Percentiles rank a stretch among this genome's conserved stretches.
Conservation (phyloP, 2,888 invertebrate species). For the Archips xylosteana region DNA sequence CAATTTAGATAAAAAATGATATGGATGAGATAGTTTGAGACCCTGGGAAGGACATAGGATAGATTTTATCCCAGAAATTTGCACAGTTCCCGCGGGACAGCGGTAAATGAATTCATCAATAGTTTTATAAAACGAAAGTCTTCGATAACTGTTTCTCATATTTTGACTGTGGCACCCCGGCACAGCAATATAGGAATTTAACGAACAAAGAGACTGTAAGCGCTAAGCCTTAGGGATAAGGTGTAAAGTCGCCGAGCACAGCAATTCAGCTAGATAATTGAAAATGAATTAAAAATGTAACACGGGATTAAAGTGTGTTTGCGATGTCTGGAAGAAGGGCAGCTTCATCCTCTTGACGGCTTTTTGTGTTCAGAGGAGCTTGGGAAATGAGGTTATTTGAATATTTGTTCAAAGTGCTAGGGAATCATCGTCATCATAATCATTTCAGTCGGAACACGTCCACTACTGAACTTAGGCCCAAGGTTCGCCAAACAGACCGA, state of each 20-base stretch:
- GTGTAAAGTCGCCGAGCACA: not conserved
- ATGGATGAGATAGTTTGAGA: too few species aligned
- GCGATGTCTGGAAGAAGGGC: conserved; percentile 8
- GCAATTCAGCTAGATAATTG: conserved; percentile 26
- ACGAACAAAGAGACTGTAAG: not conserved
- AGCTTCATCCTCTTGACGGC: not conserved
- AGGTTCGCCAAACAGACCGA: too few species aligned
- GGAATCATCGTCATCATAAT: too few species aligned
- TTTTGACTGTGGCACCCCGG: not conserved
- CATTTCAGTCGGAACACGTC: too few species aligned
- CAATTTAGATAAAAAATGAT: too few species aligned
- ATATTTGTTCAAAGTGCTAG: not conserved
- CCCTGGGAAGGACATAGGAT: too few species aligned
- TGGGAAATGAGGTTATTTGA: not conserved
- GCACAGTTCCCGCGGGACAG: too few species aligned
- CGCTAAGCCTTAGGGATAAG: not conserved
- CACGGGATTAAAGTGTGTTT: conserved; percentile 26
- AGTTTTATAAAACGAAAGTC: too few species aligned
- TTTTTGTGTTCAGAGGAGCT: not conserved
- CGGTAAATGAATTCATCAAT: too few species aligned
- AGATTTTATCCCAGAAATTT: too few species aligned
- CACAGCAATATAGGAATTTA: conserved; percentile 4
- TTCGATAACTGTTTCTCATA: conserved; percentile 2
- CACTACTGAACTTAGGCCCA: too few species aligned
- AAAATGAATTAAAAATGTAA: conserved; percentile 40